phyloP scores from a whole-genome alignment of 2,888 invertebrate species.

The Volucella inflata region DNA sequence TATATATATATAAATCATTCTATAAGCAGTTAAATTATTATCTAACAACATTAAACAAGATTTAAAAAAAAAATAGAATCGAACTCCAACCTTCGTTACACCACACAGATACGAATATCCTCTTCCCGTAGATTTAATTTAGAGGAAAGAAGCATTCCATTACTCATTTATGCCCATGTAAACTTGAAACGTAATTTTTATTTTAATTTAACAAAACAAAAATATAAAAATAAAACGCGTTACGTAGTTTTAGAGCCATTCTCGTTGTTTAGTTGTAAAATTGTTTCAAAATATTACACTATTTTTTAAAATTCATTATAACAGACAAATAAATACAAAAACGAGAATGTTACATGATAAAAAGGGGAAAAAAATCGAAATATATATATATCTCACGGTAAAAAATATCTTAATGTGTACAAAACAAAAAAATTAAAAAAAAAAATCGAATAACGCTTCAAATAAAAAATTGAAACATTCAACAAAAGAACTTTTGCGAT shows the following conservation, averaged over 20 bases:
- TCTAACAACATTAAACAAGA: conserved; percentile 18
- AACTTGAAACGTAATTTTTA: conserved; percentile 12
- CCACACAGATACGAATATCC: background rate
- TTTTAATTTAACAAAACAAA: conserved; percentile 4
- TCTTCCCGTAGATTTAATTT: conserved; percentile 24
- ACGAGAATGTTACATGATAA: background rate
- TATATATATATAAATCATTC: conserved; percentile 42
- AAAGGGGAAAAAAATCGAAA: conserved; percentile 5
- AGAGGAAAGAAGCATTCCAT: conserved; percentile 20
- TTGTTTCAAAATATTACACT: conserved; percentile 58
- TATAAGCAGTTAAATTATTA: conserved; percentile 61
- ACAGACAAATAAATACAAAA: no score
- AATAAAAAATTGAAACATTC: background rate
- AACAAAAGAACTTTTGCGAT: background rate
- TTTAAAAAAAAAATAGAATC: conserved; percentile 25
- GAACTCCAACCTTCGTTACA: background rate
- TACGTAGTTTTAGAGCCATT: conserved; percentile 53
- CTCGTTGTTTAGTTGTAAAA: conserved; percentile 69
- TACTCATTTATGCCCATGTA: conserved; percentile 31
- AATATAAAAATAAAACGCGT: conserved; percentile 48
- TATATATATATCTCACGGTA: conserved; percentile 50
- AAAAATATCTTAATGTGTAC: conserved; percentile 46
- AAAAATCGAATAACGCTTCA: conserved; percentile 8
- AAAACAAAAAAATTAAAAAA: conserved; percentile 11
- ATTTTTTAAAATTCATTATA: conserved; percentile 53